Evolutionary conservation across 2,888 invertebrate genomes (phyloP).

Genomic region (Cordilura impudica): DNA sequence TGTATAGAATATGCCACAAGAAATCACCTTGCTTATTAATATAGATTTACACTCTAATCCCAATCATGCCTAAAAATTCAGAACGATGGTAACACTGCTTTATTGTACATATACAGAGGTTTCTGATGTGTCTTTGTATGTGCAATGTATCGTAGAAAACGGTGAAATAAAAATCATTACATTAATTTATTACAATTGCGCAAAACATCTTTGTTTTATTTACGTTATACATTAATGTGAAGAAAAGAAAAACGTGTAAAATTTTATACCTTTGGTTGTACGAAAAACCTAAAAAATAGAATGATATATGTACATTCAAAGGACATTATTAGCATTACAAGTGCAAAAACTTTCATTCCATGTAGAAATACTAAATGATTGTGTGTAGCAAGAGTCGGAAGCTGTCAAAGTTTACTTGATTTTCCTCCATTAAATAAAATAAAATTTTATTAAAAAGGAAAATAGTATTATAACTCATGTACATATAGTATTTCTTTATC

Average conservation of each 20-base stretch:
- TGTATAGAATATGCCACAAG: too few species aligned
- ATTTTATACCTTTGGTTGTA: background rate
- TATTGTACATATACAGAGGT: background rate
- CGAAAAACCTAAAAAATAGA: background rate
- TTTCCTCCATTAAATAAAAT: background rate
- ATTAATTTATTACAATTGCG: slow-evolving; percentile 53
- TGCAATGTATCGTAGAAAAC: slow-evolving; percentile 20
- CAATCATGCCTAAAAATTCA: too few species aligned
- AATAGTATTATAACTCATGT: slow-evolving; percentile 4
- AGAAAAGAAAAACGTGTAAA: slow-evolving; percentile 45
- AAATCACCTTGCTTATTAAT: too few species aligned
- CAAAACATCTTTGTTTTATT: slow-evolving; percentile 38
- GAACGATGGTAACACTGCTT: too few species aligned
- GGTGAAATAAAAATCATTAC: slow-evolving; percentile 45
- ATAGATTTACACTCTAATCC: too few species aligned
- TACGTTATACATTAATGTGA: slow-evolving; percentile 39
- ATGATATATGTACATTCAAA: slow-evolving; percentile 13
- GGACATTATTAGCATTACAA: background rate
- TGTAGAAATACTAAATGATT: background rate
- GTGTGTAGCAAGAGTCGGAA: background rate
- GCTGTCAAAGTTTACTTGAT: slow-evolving; percentile 19
- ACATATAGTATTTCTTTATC: background rate
- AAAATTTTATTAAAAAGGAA: slow-evolving; percentile 14
- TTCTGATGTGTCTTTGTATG: background rate
- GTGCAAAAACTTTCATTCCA: background rate